Base-by-base conservation (phyloP, 2,888 invertebrate genomes). In the Reticulitermes lucifugus region DNA sequence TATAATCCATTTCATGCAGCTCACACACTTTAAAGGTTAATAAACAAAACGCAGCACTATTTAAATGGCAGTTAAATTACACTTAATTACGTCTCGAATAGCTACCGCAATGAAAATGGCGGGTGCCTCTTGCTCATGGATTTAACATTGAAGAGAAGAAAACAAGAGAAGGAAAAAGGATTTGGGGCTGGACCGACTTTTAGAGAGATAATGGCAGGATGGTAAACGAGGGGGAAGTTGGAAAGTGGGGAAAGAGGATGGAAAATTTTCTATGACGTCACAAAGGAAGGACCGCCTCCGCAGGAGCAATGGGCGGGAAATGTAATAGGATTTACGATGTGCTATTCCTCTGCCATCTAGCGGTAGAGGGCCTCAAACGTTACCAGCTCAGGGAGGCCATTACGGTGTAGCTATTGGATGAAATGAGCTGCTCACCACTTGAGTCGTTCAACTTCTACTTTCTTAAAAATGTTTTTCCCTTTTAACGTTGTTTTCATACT, bases 301-400 rank as follows among this genome's bases (percentile, higher is more conserved):
- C 89, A 89, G 90, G 90, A 90, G 90, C 91, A 90, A 92, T 93
- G 93, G 93, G 93, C 93, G 93, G 93, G 93, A 92, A 92, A 87
- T 85, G 71, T 85, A 87, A 87, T 79, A 85, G 86, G 86, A 87
- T 87, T 91, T 92, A 92, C 89, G 91, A 91, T 88, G 91, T 91
- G 91, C 91, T 91, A 91, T 91, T 91, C 91, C 91, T 91, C 90
- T 90, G 82, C 86, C 86, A 88, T 88, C 86, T 88, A 86, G 86
- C 85, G 86, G 86, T 87, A 84, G 70, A 79, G 81, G 79, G 73
- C 60, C 70, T 59, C 84, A 84, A 84, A 84, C 84, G 84, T 84
- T 84, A 84, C 84, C 84, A 84, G 84, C 60, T 35, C 65, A 60
- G 46, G 79, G 86, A 81, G 82, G 85, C 86, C 86, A 86, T 86